Evolutionary conservation across 2,888 invertebrate genomes (phyloP).

Genomic region (Mimas tiliae): DNA sequence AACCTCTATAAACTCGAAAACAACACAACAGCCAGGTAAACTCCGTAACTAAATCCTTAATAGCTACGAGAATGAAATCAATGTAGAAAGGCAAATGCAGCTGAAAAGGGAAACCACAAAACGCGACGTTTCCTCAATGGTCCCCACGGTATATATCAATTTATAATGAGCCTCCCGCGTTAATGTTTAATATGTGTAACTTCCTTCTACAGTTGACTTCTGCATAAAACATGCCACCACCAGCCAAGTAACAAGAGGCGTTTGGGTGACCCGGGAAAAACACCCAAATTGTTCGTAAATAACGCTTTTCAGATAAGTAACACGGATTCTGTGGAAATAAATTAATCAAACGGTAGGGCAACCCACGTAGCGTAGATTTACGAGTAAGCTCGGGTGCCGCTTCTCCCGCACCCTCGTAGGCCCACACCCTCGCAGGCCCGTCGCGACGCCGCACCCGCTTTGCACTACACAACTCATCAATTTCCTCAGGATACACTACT

Average conservation of each 20-base stretch:
- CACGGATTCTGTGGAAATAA: constrained; percentile 67
- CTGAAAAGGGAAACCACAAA: constrained; percentile 35
- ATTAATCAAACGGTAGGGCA: constrained; percentile 70
- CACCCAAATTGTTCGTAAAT: constrained; percentile 37
- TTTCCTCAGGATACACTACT: constrained; percentile 73
- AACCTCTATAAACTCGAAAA: not conserved
- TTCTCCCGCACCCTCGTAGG: constrained; percentile 28
- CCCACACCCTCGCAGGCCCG: constrained; percentile 20
- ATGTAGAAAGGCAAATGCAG: constrained; percentile 32
- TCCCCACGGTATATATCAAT: constrained; percentile 35
- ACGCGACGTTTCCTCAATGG: constrained; percentile 31
- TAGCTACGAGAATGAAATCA: constrained; percentile 37
- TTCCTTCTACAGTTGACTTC: constrained; percentile 27
- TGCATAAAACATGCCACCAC: constrained; percentile 19
- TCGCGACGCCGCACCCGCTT: constrained; percentile 36
- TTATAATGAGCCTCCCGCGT: constrained; percentile 26
- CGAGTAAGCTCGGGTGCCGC: constrained; percentile 55
- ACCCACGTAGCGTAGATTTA: constrained; percentile 72
- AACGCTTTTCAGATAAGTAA: constrained; percentile 65
- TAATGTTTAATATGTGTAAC: constrained; percentile 22
- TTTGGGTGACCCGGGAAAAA: constrained; percentile 2
- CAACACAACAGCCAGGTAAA: not conserved
- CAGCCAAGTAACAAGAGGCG: constrained; percentile 13
- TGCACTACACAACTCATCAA: constrained; percentile 77
- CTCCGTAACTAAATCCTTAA: constrained; percentile 18